phyloP scores from a whole-genome alignment of 2,113 vertebrate species.

The Salvator merianae region DNA sequence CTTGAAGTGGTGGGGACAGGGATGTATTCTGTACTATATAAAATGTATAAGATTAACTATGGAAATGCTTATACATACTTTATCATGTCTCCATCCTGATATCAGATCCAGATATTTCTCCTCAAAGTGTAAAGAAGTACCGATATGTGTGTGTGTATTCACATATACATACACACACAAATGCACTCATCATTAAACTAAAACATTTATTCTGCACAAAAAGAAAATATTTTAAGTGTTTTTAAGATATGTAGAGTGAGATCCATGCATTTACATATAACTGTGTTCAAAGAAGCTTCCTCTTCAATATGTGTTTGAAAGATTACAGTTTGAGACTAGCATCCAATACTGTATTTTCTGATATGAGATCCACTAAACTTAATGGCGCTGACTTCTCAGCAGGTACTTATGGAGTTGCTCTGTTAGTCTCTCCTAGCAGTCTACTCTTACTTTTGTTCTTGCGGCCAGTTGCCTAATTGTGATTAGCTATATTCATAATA shows the following conservation, averaged over 20 bases:
- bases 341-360: background rate
- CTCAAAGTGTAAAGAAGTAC: background rate
- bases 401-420: background rate
- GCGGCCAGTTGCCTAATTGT: background rate
- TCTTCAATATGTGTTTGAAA: background rate
- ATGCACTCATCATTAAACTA: background rate
- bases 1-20: background rate
- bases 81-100: slow-evolving; percentile 1
- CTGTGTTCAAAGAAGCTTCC: background rate
- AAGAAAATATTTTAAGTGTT: background rate
- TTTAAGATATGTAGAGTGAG: slow-evolving; percentile 5
- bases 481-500: slow-evolving; percentile 12
- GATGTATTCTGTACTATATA: slow-evolving; percentile 1
- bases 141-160: background rate
- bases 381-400: background rate
- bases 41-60: background rate
- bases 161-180: too few species aligned
- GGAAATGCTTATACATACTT: background rate
- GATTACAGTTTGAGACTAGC: background rate
- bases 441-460: background rate
- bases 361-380: background rate
- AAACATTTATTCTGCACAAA: background rate
- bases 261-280: background rate
- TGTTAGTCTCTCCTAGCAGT: background rate
- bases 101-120: background rate